Evolutionary conservation across 2,888 invertebrate genomes (phyloP).

Genomic region (Sphaerophoria rueppellii): DNA sequence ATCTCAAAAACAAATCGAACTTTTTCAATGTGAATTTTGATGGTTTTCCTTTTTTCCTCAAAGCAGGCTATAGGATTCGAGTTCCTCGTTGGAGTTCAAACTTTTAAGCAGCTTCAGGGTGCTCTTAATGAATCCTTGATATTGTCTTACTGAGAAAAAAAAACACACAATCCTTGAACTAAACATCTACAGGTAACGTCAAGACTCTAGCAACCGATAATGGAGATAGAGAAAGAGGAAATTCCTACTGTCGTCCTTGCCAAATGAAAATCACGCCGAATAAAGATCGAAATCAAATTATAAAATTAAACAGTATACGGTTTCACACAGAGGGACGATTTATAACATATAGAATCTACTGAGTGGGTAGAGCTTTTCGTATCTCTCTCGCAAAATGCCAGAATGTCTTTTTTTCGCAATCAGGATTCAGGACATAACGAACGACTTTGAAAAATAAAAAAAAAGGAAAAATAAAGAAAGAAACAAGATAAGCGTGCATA

Average conservation of each 20-base stretch:
- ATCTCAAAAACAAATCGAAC: constrained; percentile 68
- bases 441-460: not conserved
- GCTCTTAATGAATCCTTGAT: constrained; percentile 64
- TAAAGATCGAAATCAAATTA: constrained; percentile 63
- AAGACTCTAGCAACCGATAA: too few relatives aligned
- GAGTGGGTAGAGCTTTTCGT: not conserved
- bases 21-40: too few relatives aligned
- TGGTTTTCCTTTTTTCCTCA: constrained; percentile 27
- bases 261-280: constrained; percentile 28
- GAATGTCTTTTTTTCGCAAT: constrained; percentile 14
- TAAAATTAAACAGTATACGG: constrained; percentile 69
- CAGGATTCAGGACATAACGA: constrained; percentile 6
- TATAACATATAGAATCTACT: too few relatives aligned
- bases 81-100: constrained; percentile 42
- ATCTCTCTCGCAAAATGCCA: constrained; percentile 17
- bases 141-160: constrained; percentile 13
- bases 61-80: not conserved
- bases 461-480: not conserved
- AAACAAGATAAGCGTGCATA: constrained; percentile 24
- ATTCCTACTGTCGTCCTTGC: constrained; percentile 11
- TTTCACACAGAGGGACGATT: not conserved
- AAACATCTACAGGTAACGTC: too few relatives aligned
- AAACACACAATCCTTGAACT: constrained; percentile 35
- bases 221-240: not conserved
- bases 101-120: constrained; percentile 61